Evolutionary conservation across 2,113 vertebrate genomes (phyloP), one percentile per base, ranked within the genome.

Genomic region (Nannospalax galili): DNA sequence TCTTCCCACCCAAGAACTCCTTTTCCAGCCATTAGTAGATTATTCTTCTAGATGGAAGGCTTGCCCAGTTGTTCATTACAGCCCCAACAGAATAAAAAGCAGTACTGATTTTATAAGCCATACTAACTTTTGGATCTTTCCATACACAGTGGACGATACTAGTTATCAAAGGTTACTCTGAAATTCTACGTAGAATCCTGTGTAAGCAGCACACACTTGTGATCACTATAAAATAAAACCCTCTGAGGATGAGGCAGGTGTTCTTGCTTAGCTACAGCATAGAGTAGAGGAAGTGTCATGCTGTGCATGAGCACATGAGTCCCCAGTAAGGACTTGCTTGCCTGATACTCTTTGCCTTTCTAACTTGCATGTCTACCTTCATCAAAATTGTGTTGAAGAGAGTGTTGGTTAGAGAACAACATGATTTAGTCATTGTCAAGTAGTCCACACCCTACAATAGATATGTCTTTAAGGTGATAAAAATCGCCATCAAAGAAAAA

Each of bases 201-300:
- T 30, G 4, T 40, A n/a, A 65, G 7, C 11, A 84, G 60, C 65
- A 56, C 79, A 52, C 14, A 1, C 74, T 81, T 48, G 10, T 84
- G 40, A 92, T 88, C 52, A 37, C 15, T 10, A 32, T n/a, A n/a
- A n/a, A 67, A 26, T 7, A 32, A 62, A 91, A 35, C 17, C 60
- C n/a, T 93, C 67, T 65, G 67, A 78, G 67, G 28, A 90, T 28
- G 20, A 84, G 32, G 20, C 40, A 85, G 79, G n/a, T 5, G 70
- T 42, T 91, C 88, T 95, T 75, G 91, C 37, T 73, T 95, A 85
- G 89, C 60, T 56, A 69, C 24, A 42, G 42, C 48, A 67, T 22
- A 14, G 22, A 35, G 58, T 14, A 72, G 26, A 92, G 37, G 56
- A 86, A 92, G 74, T 28, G 1, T 5, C 37, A 2, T 26, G 3